A percentile compares a stretch with the other conserved stretches of the same genome.
phyloP scores from a whole-genome alignment of 2,797 vertebrate genomes.

The Neostethus bicornis region DNA sequence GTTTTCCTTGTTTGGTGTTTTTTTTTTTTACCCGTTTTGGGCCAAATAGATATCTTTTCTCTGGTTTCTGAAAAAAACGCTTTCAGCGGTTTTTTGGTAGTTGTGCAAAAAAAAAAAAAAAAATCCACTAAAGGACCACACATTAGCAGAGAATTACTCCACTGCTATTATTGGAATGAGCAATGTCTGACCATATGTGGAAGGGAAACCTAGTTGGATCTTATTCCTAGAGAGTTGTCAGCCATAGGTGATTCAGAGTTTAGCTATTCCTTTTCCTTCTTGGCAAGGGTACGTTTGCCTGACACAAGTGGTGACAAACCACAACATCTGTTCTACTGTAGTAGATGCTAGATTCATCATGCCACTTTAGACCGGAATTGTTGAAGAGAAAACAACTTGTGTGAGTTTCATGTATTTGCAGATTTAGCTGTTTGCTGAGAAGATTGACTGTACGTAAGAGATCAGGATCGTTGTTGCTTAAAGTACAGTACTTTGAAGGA shows the following conservation, averaged over 20 bases:
- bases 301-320: slow-evolving; percentile 50
- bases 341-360: slow-evolving; percentile 38
- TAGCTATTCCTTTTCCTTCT: slow-evolving; percentile 39
- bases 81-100: slow-evolving; percentile 41
- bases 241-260: slow-evolving; percentile 55
- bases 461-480: slow-evolving; percentile 47
- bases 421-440: slow-evolving; percentile 49
- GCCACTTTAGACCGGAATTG: slow-evolving; percentile 31
- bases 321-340: slow-evolving; percentile 50
- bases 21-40: slow-evolving; percentile 18
- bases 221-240: slow-evolving; percentile 33
- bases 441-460: slow-evolving; percentile 29
- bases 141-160: slow-evolving; percentile 55
- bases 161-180: slow-evolving; percentile 46
- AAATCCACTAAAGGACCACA: slow-evolving; percentile 65
- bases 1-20: no score
- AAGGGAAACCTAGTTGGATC: slow-evolving; percentile 45
- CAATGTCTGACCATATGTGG: slow-evolving; percentile 25
- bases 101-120: slow-evolving; percentile 37
- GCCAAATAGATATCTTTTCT: slow-evolving; percentile 19
- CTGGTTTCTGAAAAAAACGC: slow-evolving; percentile 14
- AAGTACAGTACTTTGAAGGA: slow-evolving; percentile 45
- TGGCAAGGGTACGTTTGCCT: slow-evolving; percentile 31
- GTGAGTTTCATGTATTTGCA: no score
- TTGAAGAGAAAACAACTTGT: slow-evolving; percentile 31